phyloP scores from a whole-genome alignment of 2,113 vertebrate genomes.

The Uropsilus gracilis region DNA sequence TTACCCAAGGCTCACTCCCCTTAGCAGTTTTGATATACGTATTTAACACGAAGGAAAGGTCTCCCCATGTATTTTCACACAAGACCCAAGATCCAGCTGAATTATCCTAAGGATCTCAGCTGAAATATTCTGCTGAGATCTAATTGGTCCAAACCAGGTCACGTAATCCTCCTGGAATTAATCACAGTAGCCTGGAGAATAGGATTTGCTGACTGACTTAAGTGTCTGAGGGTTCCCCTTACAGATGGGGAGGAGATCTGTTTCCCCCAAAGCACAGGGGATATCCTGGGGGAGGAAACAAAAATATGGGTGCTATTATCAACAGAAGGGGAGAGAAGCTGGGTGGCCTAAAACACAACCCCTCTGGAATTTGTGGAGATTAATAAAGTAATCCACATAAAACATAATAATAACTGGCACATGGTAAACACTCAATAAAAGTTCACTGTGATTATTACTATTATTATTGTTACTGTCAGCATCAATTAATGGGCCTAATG shows the following conservation, averaged over 20 bases:
- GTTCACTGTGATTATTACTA: conserved; percentile 55
- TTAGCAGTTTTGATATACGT: neutral
- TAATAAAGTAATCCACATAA: conserved; percentile 42
- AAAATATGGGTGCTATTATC: neutral
- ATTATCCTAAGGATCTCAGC: too few relatives aligned
- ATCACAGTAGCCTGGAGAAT: neutral
- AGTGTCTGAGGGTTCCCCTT: neutral
- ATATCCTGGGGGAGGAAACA: neutral
- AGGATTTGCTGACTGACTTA: neutral
- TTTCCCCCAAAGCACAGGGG: neutral
- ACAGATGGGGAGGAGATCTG: neutral
- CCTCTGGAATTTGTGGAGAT: conserved; percentile 13
- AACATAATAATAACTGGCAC: conserved; percentile 34
- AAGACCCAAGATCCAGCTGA: neutral
- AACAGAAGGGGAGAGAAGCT: conserved; percentile 20
- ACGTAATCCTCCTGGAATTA: neutral
- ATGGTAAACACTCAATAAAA: conserved; percentile 63
- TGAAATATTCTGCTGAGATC: neutral
- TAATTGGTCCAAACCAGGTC: neutral
- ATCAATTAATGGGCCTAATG: conserved; percentile 59
- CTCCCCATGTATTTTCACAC: neutral
- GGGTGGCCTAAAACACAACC: neutral
- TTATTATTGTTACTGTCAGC: conserved; percentile 64
- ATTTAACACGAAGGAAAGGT: neutral
- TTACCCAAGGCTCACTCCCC: neutral